A percentile compares a stretch with the other conserved stretches of the same genome.
Conservation (phyloP, 2,888 invertebrate species). For the Onthophagus sagittarius region DNA sequence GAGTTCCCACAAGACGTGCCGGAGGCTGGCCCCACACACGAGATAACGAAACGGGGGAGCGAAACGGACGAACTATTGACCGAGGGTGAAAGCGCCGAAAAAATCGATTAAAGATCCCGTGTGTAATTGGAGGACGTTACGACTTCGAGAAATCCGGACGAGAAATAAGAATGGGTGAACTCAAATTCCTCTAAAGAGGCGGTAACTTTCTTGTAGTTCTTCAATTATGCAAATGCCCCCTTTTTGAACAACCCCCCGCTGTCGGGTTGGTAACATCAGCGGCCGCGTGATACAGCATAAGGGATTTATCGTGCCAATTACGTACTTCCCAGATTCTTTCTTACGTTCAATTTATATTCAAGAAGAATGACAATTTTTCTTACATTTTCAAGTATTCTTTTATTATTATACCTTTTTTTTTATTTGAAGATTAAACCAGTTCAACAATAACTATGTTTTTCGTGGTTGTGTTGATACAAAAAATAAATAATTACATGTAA, state of each 20-base stretch:
- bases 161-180: conserved; percentile 42
- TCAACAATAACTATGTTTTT: no score
- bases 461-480: no score
- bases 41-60: not conserved
- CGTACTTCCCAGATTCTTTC: conserved; percentile 6
- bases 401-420: no score
- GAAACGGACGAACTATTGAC: no score
- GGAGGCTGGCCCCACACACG: not conserved
- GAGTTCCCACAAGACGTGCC: not conserved
- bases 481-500: no score
- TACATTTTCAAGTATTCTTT: not conserved
- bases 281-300: conserved; percentile 20
- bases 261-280: conserved; percentile 16
- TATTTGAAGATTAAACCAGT: no score
- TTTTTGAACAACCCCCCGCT: conserved; percentile 30
- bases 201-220: conserved; percentile 43
- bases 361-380: not conserved
- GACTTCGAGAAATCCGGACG: conserved; percentile 41
- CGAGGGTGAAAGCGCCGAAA: not conserved
- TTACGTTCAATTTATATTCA: conserved; percentile 2
- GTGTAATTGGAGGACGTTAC: conserved; percentile 39
- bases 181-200: conserved; percentile 37
- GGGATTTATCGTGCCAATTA: conserved; percentile 24
- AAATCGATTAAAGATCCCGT: conserved; percentile 11
- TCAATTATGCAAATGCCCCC: conserved; percentile 44